These are phyloP conservation scores for Hypanus sabinus DNA, from an alignment of 2,113 vertebrate species.

Conservation along the genomic window DNA sequence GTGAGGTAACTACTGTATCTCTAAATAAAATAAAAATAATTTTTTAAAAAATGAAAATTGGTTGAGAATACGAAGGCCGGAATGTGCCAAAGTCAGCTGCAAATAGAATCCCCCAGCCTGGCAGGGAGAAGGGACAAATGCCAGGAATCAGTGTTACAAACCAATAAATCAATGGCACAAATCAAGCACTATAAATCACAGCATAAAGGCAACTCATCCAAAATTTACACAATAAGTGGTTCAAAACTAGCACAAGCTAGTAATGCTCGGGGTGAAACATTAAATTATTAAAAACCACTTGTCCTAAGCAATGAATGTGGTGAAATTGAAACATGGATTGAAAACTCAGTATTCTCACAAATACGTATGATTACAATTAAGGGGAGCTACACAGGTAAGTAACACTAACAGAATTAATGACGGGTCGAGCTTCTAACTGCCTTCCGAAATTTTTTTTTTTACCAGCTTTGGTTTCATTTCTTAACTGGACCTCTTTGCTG, in stretches of 20 bases:
- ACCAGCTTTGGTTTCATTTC: not conserved
- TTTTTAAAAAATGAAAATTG: not conserved
- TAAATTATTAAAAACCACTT: not conserved
- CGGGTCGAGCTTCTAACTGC: not conserved
- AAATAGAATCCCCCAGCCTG: not conserved
- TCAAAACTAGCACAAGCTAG: too few species aligned
- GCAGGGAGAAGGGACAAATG: not conserved
- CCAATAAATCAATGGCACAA: not conserved
- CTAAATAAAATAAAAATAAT: not conserved
- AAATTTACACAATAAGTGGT: not conserved
- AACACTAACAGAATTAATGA: slow-evolving; percentile 2
- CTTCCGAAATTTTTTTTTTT: not conserved
- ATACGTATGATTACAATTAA: not conserved
- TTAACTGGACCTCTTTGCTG: not conserved
- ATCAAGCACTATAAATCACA: not conserved
- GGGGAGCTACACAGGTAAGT: not conserved
- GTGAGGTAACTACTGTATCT: too few species aligned
- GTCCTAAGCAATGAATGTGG: not conserved
- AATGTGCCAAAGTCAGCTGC: not conserved
- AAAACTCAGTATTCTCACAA: not conserved
- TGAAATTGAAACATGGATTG: not conserved
- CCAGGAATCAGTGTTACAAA: not conserved
- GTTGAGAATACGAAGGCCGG: not conserved
- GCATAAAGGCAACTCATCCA: not conserved
- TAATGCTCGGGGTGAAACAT: not conserved